phyloP scores from a whole-genome alignment of 2,113 vertebrate species.

The Illadopsis cleaveri region DNA sequence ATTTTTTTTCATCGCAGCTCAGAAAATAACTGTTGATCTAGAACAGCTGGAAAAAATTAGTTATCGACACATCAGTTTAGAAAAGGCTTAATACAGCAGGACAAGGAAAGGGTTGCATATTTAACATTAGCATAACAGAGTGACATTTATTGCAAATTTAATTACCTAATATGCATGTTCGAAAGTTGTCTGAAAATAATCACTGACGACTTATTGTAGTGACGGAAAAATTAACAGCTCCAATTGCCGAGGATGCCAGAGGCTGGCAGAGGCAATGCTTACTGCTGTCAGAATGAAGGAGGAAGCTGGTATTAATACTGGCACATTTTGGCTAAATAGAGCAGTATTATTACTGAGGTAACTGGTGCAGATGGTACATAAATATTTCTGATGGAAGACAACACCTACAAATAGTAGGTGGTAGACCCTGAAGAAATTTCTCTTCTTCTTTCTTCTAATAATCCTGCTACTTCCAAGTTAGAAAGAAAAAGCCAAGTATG shows the following conservation, averaged over 20 bases:
- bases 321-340: background rate
- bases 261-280: background rate
- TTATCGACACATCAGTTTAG: conserved; percentile 28
- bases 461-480: background rate
- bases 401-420: background rate
- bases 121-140: conserved; percentile 9
- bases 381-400: background rate
- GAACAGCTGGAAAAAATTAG: conserved; percentile 23
- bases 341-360: background rate
- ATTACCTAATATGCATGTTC: conserved; percentile 42
- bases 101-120: conserved; percentile 3
- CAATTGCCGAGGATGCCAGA: background rate
- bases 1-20: background rate
- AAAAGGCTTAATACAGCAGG: conserved; percentile 25
- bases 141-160: conserved; percentile 23
- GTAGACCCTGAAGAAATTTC: background rate
- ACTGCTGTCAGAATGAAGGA: background rate
- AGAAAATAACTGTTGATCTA: conserved; percentile 17
- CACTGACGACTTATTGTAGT: background rate
- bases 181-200: conserved; percentile 21
- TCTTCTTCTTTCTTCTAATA: background rate
- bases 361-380: background rate
- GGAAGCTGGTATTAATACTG: background rate
- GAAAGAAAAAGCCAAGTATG: background rate
- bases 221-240: background rate